Evolutionary conservation across 2,113 vertebrate species (phyloP).

Genomic region (Caretta caretta): DNA sequence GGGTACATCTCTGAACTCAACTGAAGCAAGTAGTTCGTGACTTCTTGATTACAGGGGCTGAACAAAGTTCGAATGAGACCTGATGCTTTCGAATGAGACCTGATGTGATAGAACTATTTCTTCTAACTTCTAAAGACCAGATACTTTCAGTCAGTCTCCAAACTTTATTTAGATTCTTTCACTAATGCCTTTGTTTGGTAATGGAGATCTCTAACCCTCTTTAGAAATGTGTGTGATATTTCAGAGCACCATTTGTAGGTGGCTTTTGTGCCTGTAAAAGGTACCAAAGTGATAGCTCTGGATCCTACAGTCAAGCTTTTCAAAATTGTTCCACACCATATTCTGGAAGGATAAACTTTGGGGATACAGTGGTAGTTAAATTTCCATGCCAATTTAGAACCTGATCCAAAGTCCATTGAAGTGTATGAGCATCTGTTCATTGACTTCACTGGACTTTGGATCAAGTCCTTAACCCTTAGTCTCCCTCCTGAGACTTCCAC

Average conservation of each 20-base stretch:
- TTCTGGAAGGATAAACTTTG: neutral
- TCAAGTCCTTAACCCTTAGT: neutral
- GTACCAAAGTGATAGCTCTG: constrained; percentile 23
- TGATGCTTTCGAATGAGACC: constrained; percentile 18
- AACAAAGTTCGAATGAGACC: neutral
- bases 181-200: constrained; percentile 64
- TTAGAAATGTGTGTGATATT: constrained; percentile 65
- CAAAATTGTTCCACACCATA: neutral
- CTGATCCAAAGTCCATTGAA: neutral
- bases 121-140: neutral
- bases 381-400: neutral
- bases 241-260: constrained; percentile 16
- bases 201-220: constrained; percentile 45
- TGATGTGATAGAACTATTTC: constrained; percentile 12
- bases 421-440: neutral
- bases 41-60: no score
- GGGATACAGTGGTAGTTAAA: neutral
- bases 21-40: no score
- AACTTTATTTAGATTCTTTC: constrained; percentile 63
- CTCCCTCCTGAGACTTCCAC: constrained; percentile 2
- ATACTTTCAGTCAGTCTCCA: constrained; percentile 7
- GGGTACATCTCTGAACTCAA: no score
- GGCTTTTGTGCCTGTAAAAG: constrained; percentile 17
- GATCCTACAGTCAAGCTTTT: neutral
- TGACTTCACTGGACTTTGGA: neutral